Evolutionary conservation across 2,888 invertebrate genomes (phyloP), one percentile per base, ranked within the genome.

Genomic region (Ditula angustiorana): DNA sequence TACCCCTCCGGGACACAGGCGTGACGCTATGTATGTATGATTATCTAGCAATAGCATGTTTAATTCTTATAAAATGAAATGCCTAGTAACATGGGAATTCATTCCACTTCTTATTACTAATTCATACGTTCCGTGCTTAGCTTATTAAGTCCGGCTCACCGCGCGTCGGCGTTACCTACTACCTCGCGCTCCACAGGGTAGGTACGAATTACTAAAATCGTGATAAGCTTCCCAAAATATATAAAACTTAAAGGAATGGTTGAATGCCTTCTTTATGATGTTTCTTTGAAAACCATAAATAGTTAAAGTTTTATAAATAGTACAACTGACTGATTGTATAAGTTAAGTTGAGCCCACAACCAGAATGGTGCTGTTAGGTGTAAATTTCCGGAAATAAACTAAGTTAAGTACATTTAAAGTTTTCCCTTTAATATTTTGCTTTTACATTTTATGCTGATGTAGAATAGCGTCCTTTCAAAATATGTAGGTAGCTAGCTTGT

Each of bases 21-120:
- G n/a, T n/a, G n/a, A n/a, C n/a, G n/a, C n/a, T n/a, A n/a, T n/a
- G n/a, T n/a, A n/a, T n/a, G n/a, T n/a, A n/a, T n/a, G 13, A 35
- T 13, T 13, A 35, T 37, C 35, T 37, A 28, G 16, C 7, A 10
- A 16, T 41, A 13, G 8, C 49, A 16, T 28, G 5, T 19, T 1
- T 7, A 44, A 44, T 7, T 26, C 49, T 49, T 28, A 13, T 49
- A 28, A 61, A 55, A 28, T 47, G 37, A 47, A 56, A 49, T 13
- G 16, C 37, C 8, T 41, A 41, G 47, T 49, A 62, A 56, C 47
- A 50, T 50, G 41, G 49, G 56, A 41, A 62, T 62, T 62, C 28
- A 57, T 62, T 62, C 50, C 50, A 41, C 23, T 57, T 41, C 57
- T 30, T 62, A 62, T 62, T 44, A 62, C 24, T 57, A 62, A 62